Evolutionary conservation across 2,797 vertebrate genomes (phyloP).

Genomic region (Anguilla anguilla): DNA sequence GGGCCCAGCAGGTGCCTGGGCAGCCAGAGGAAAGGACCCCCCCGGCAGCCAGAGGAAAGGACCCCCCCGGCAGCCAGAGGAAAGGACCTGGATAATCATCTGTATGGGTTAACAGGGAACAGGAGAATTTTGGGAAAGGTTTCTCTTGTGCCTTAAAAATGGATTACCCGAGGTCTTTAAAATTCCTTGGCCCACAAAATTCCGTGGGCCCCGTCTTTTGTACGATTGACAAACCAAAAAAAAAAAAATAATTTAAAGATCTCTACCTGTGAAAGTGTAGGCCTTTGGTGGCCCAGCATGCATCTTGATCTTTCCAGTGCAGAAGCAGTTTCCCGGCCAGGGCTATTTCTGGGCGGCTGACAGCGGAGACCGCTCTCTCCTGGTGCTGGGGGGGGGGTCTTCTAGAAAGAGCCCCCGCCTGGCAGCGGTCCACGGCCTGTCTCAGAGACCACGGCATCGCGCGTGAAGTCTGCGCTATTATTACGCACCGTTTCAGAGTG

Average conservation of each 20-base stretch:
- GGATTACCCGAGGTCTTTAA: too few species aligned
- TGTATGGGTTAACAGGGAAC: neutral
- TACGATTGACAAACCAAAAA: neutral
- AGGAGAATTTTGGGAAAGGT: neutral
- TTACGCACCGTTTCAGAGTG: neutral
- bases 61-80: too few species aligned
- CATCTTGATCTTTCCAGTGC: neutral
- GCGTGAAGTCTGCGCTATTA: constrained; percentile 24
- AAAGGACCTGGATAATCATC: neutral
- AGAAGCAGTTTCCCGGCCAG: neutral
- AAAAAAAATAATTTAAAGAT: neutral
- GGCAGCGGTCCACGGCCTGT: neutral
- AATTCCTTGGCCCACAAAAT: neutral
- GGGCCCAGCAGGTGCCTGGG: neutral
- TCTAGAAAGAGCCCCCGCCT: constrained; percentile 44
- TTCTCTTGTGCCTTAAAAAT: too few species aligned
- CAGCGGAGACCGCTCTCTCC: constrained; percentile 37
- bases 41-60: neutral
- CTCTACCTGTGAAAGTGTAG: neutral
- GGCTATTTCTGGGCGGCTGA: constrained; percentile 47
- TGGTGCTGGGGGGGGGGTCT: constrained; percentile 12
- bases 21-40: neutral
- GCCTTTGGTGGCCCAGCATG: neutral
- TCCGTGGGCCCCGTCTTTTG: too few species aligned
- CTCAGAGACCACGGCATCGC: neutral